Conservation (phyloP, 2,113 vertebrate genomes). For the Phalacrocorax aristotelis region DNA sequence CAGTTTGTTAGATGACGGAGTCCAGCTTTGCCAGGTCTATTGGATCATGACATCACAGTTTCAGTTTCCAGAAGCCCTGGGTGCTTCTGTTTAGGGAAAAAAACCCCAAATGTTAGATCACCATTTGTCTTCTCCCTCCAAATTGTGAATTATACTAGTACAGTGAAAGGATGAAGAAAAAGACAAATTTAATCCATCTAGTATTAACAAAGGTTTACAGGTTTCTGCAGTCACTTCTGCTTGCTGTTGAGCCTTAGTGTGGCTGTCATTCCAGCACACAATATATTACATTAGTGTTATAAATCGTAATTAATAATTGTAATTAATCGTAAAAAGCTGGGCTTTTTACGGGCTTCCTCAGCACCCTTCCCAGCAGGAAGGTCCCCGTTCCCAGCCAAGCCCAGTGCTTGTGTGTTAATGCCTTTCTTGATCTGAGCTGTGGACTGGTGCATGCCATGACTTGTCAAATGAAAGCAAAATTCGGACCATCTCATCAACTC, state of each 20-base stretch:
- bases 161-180: background rate
- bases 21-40: background rate
- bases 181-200: background rate
- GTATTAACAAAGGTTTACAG: background rate
- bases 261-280: background rate
- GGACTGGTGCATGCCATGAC: background rate
- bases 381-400: background rate
- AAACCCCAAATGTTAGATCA: background rate
- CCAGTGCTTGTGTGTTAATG: fast-evolving
- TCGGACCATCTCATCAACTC: background rate
- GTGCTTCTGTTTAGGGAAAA: background rate
- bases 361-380: background rate
- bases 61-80: background rate
- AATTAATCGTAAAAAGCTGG: background rate
- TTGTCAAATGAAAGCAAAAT: background rate
- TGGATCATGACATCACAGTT: background rate
- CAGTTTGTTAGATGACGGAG: background rate
- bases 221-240: background rate
- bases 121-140: background rate
- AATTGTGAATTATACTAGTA: background rate
- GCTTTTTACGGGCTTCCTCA: background rate
- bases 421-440: fast-evolving
- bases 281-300: fast-evolving
- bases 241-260: background rate
- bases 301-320: background rate